Percentiles rank a stretch among this genome's conserved stretches.
Conservation (phyloP, 1,140 invertebrate genomes). For the Tribolium madens region DNA sequence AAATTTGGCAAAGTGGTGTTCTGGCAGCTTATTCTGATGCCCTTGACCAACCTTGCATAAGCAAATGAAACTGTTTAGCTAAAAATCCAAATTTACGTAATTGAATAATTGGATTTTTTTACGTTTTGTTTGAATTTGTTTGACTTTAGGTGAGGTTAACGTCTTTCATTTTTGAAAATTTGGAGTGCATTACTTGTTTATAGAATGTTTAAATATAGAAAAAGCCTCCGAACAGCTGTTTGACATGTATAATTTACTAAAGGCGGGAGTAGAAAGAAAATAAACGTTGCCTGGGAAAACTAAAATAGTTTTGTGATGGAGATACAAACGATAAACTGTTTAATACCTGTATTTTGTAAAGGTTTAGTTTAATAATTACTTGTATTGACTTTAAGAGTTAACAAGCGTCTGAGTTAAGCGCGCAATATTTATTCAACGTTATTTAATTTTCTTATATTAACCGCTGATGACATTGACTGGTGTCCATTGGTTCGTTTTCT, state of each 20-base stretch:
- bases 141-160: not conserved
- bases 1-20: conserved; percentile 24
- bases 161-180: conserved; percentile 17
- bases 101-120: not conserved
- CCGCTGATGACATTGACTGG: conserved; percentile 19
- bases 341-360: not conserved
- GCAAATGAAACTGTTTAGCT: not conserved
- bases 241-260: conserved; percentile 42
- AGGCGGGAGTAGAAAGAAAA: conserved; percentile 36
- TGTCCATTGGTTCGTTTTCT: not conserved
- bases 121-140: not conserved
- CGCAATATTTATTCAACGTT: conserved; percentile 13
- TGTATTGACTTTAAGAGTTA: conserved; percentile 30
- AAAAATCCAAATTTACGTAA: not conserved
- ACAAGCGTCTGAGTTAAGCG: conserved; percentile 7
- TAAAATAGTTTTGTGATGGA: conserved; percentile 38
- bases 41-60: conserved; percentile 28
- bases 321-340: not conserved
- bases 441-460: conserved; percentile 36
- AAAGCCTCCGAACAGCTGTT: conserved; percentile 38
- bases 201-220: conserved; percentile 27
- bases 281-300: conserved; percentile 42
- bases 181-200: conserved; percentile 19
- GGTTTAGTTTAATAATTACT: not conserved
- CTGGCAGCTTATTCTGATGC: not conserved